Percentiles rank a stretch among this genome's conserved stretches.
Evolutionary conservation across 2,888 invertebrate species (phyloP).

Genomic region (Acrobasis consociella): DNA sequence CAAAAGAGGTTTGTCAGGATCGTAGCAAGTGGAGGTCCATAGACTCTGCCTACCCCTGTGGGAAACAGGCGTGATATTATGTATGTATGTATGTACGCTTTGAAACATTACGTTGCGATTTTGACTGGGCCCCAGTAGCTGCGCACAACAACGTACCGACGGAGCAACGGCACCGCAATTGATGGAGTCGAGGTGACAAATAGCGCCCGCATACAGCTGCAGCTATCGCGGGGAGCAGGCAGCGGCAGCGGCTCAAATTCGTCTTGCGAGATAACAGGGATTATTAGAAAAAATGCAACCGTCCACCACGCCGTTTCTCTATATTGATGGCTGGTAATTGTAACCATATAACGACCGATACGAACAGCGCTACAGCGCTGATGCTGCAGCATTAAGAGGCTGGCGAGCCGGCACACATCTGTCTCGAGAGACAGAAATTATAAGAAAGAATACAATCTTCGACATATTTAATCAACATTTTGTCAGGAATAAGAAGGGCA

Average conservation of each 20-base stretch:
- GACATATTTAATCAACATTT: neutral
- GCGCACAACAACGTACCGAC: neutral
- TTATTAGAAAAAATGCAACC: neutral
- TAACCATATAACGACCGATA: too few species aligned
- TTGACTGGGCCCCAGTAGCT: too few species aligned
- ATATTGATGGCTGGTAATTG: too few species aligned
- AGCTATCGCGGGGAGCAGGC: neutral
- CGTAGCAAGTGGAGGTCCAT: too few species aligned
- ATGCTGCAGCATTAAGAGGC: too few species aligned
- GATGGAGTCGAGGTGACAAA: conserved; percentile 6
- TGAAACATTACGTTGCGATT: neutral
- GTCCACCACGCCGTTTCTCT: neutral
- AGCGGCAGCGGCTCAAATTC: neutral
- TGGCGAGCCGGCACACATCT: too few species aligned
- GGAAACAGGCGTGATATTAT: too few species aligned
- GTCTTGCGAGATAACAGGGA: neutral
- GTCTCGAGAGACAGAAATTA: neutral
- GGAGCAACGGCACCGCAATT: conserved; percentile 1
- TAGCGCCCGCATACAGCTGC: conserved; percentile 9
- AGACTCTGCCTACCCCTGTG: too few species aligned
- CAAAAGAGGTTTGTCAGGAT: too few species aligned
- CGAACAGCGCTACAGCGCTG: too few species aligned
- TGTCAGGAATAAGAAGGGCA: neutral
- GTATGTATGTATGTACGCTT: too few species aligned
- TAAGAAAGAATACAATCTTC: neutral